Percentiles rank a stretch among this genome's conserved stretches.
These are phyloP conservation scores for Cynocephalus volans DNA, from an alignment of 2,113 vertebrate species.

Conservation along the genomic window DNA sequence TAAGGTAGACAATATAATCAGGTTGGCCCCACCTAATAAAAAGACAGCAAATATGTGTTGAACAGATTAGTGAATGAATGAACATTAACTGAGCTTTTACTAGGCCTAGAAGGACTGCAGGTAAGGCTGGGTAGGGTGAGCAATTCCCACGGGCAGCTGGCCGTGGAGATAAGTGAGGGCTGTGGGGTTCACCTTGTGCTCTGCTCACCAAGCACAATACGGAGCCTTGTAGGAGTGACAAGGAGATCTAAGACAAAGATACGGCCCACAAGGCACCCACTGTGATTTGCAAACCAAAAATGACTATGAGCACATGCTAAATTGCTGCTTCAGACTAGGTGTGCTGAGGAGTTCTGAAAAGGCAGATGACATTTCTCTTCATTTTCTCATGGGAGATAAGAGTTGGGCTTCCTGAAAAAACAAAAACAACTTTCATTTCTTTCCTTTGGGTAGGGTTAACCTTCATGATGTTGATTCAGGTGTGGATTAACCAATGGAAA, in stretches of 20 bases:
- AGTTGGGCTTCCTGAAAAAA: background rate
- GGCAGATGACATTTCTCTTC: background rate
- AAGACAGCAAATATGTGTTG: background rate
- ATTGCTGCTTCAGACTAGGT: background rate
- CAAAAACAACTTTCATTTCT: background rate
- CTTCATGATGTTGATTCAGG: conserved; percentile 42
- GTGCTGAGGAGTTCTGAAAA: background rate
- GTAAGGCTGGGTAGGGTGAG: background rate
- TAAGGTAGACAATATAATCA: background rate
- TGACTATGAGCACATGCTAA: background rate
- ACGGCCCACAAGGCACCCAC: no score
- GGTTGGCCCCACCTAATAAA: background rate
- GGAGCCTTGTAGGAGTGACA: background rate
- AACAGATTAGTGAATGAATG: background rate
- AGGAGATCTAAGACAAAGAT: background rate
- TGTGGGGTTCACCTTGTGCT: background rate
- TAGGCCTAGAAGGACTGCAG: background rate
- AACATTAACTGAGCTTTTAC: background rate
- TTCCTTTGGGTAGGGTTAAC: conserved; percentile 17
- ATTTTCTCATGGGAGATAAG: background rate
- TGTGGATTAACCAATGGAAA: background rate
- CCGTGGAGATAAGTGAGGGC: no score
- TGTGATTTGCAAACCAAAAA: background rate
- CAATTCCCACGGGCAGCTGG: background rate
- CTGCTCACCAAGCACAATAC: background rate